phyloP scores from a whole-genome alignment of 2,113 vertebrate genomes.

The Leuciscus idus region DNA sequence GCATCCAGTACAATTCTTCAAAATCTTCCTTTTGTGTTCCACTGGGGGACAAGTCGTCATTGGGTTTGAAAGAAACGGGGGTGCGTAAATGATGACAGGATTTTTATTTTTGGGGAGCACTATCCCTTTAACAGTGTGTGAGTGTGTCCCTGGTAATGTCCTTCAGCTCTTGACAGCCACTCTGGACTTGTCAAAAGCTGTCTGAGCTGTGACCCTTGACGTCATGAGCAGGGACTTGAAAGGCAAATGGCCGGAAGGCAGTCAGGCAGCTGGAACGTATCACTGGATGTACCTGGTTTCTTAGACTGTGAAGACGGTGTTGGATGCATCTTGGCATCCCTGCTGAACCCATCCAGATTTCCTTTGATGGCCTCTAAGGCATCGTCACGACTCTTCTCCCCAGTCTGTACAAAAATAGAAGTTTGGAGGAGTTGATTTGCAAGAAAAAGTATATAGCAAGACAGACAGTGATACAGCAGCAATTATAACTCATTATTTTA shows the following conservation, averaged over 20 bases:
- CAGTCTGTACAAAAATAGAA: constrained; percentile 74
- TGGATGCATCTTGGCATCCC: constrained; percentile 98
- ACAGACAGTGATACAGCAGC: not conserved
- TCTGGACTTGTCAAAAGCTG: constrained; percentile 1
- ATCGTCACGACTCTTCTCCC: constrained; percentile 95
- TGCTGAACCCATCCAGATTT: constrained; percentile 96
- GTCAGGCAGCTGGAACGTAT: not conserved
- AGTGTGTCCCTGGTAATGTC: not conserved
- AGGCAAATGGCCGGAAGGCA: not conserved
- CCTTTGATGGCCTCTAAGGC: constrained; percentile 98
- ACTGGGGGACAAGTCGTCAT: no score
- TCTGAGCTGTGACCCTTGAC: not conserved
- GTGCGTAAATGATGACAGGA: not conserved
- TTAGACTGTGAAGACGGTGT: constrained; percentile 89
- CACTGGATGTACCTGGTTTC: constrained; percentile 85
- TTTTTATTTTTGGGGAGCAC: not conserved
- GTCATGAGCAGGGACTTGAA: not conserved
- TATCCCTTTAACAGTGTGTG: not conserved
- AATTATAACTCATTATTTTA: not conserved
- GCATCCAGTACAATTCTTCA: not conserved
- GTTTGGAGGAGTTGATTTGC: not conserved
- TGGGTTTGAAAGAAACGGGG: not conserved
- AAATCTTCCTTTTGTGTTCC: not conserved
- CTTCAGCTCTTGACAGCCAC: not conserved
- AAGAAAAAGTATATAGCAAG: not conserved